These are phyloP conservation scores for Tupaia chinensis DNA, from an alignment of 2,113 vertebrate species.

Conservation along the genomic window DNA sequence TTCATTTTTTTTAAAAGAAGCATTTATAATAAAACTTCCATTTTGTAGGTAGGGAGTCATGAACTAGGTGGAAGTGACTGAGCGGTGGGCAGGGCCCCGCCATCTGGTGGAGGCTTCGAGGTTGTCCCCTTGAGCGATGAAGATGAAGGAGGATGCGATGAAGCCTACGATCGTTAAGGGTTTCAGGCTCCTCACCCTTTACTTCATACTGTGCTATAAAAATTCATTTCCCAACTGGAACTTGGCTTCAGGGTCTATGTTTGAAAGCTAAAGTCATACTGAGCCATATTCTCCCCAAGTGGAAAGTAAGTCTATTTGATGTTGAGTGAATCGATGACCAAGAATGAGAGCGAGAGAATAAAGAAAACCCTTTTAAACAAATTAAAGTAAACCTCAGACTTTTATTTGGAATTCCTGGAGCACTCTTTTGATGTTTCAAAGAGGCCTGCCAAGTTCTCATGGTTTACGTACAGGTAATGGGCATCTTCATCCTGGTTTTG, in stretches of 20 bases:
- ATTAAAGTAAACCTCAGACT: background rate
- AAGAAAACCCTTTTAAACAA: background rate
- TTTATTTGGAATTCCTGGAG: slow-evolving; percentile 16
- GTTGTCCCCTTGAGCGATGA: background rate
- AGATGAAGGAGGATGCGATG: rapidly evolving
- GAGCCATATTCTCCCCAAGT: background rate
- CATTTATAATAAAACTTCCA: background rate
- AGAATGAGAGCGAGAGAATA: background rate
- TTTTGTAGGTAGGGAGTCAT: background rate
- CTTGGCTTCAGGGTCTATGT: background rate
- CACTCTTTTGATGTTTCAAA: slow-evolving; percentile 40
- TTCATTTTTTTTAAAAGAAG: background rate
- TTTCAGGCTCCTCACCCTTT: background rate
- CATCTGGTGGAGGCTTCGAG: rapidly evolving
- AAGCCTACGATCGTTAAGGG: background rate
- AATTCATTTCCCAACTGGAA: background rate
- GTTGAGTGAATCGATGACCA: background rate
- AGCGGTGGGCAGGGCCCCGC: background rate
- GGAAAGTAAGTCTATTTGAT: background rate
- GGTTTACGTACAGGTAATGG: slow-evolving; percentile 38
- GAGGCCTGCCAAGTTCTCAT: background rate
- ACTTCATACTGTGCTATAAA: background rate
- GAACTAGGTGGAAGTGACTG: background rate
- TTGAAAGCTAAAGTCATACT: background rate
- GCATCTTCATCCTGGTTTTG: background rate